Percentiles rank a stretch among this genome's conserved stretches.
Evolutionary conservation across 2,888 invertebrate genomes (phyloP).

Genomic region (Microchrysa polita): DNA sequence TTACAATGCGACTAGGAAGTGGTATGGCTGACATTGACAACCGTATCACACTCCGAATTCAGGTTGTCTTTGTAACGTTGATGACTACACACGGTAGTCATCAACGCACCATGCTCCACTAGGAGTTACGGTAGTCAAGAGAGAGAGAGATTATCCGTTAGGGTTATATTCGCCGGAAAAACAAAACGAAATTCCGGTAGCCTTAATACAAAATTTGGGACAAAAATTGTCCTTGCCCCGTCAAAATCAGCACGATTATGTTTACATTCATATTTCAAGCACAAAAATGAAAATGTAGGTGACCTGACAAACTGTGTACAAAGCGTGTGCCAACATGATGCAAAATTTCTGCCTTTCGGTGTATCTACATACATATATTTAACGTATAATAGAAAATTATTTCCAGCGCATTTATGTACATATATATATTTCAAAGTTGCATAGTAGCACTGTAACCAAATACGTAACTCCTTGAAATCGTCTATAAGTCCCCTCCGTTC

Average conservation of each 20-base stretch:
- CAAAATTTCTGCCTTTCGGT: neutral
- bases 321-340: conserved; percentile 1
- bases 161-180: too few relatives aligned
- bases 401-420: conserved; percentile 17
- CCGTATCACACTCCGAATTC: too few relatives aligned
- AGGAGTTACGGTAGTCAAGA: too few relatives aligned
- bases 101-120: too few relatives aligned
- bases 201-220: neutral
- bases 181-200: too few relatives aligned
- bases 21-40: too few relatives aligned
- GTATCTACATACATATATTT: neutral
- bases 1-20: too few relatives aligned
- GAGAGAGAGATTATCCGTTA: too few relatives aligned
- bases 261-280: neutral
- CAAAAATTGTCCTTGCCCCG: conserved; percentile 1
- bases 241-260: neutral
- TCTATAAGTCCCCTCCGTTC: neutral
- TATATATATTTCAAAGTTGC: neutral
- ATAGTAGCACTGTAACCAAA: too few relatives aligned
- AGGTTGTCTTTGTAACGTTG: too few relatives aligned
- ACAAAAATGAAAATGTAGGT: conserved; percentile 4
- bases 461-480: neutral
- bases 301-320: conserved; percentile 12
- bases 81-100: too few relatives aligned
- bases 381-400: too few relatives aligned